phyloP scores from a whole-genome alignment of 2,888 invertebrate species.

The Catocala fraxini region DNA sequence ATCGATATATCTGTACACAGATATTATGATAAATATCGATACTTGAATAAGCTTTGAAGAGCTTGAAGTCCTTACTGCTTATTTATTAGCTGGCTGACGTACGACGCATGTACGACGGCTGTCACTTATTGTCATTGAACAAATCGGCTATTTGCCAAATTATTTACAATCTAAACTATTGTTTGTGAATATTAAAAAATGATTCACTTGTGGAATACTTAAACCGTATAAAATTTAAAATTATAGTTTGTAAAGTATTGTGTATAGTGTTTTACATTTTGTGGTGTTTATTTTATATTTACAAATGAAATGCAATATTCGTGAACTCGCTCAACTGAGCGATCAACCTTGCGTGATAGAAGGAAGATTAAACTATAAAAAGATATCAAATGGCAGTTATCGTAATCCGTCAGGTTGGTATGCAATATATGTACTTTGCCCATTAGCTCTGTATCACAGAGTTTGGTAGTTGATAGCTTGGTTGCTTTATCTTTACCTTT shows the following conservation, averaged over 20 bases:
- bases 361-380: conserved; percentile 91
- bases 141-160: too few relatives aligned
- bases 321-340: conserved; percentile 89
- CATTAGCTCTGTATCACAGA: not conserved
- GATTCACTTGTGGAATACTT: not conserved
- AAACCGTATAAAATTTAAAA: not conserved
- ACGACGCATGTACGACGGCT: too few relatives aligned
- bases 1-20: too few relatives aligned
- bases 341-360: conserved; percentile 89
- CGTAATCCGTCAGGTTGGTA: conserved; percentile 79
- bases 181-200: not conserved
- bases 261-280: conserved; percentile 15
- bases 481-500: too few relatives aligned
- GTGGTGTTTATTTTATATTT: conserved; percentile 24
- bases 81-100: too few relatives aligned
- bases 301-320: conserved; percentile 91
- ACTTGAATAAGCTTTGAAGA: too few relatives aligned
- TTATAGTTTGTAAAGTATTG: not conserved
- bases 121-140: too few relatives aligned
- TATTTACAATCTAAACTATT: too few relatives aligned
- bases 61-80: too few relatives aligned
- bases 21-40: too few relatives aligned
- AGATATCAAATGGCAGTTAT: conserved; percentile 86
- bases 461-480: too few relatives aligned
- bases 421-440: not conserved